These are phyloP conservation scores for Amiota minor DNA, from an alignment of 2,888 invertebrate genomes.

Conservation along the genomic window DNA sequence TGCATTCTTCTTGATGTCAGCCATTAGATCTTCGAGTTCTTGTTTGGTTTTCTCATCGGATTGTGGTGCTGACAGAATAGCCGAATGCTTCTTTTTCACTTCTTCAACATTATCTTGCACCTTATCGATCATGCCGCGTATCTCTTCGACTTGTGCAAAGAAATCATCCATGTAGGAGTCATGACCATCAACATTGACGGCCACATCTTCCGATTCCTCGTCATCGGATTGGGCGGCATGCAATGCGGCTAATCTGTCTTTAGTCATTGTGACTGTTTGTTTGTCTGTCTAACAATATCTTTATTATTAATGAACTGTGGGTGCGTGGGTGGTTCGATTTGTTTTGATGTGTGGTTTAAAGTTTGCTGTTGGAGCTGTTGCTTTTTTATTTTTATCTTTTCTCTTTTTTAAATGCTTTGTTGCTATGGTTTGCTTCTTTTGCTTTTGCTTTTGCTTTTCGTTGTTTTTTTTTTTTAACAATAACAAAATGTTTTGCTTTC, in stretches of 20 bases:
- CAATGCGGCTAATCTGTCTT: constrained; percentile 97
- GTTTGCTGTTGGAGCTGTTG: background rate
- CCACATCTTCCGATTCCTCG: constrained; percentile 96
- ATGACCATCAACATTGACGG: constrained; percentile 93
- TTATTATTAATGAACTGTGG: constrained; percentile 12
- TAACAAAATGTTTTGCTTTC: background rate
- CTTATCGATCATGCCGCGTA: constrained; percentile 99
- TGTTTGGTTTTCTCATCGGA: constrained; percentile 99
- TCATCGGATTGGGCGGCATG: constrained; percentile 99
- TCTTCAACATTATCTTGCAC: constrained; percentile 99
- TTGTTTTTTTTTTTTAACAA: background rate
- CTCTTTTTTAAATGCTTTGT: background rate
- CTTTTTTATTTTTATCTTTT: constrained; percentile 2
- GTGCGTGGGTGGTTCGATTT: constrained; percentile 9
- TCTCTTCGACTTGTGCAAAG: constrained; percentile 99
- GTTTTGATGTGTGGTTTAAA: background rate
- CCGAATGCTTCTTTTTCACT: constrained; percentile 99
- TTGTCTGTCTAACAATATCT: constrained; percentile 32
- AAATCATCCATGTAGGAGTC: constrained; percentile 99
- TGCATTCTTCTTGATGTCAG: constrained; percentile 99
- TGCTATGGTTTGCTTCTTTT: background rate
- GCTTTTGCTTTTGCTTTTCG: background rate
- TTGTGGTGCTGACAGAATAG: constrained; percentile 97
- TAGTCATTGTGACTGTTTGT: constrained; percentile 80
- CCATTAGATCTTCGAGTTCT: constrained; percentile 99